Conservation (phyloP, 1,140 invertebrate genomes). For the Zaprionus taronus region DNA sequence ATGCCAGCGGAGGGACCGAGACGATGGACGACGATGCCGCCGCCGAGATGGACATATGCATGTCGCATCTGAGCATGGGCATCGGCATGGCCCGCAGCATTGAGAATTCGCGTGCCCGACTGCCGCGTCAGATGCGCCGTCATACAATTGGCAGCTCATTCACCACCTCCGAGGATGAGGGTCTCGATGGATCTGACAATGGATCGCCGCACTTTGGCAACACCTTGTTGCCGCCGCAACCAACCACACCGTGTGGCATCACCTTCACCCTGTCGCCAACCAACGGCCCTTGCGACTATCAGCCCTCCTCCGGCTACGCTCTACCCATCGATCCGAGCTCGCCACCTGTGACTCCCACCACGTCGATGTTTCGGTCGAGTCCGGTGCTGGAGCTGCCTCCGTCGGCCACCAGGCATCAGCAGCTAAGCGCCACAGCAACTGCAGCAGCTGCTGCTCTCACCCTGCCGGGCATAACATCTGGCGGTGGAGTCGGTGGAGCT, state of each 20-base stretch:
- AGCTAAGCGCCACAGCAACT: constrained; percentile 34
- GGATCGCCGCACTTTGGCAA: constrained; percentile 80
- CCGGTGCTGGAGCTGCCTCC: constrained; percentile 85
- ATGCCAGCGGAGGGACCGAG: constrained; percentile 29
- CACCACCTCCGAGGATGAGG: constrained; percentile 78
- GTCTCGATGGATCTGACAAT: constrained; percentile 68
- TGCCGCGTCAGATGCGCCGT: constrained; percentile 74
- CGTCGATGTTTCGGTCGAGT: constrained; percentile 55
- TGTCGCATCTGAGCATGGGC: constrained; percentile 62
- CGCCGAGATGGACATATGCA: constrained; percentile 73
- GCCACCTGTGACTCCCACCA: constrained; percentile 85
- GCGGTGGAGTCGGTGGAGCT: constrained; percentile 4
- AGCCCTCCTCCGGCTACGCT: constrained; percentile 68
- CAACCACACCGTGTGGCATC: constrained; percentile 86
- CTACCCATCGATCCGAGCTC: constrained; percentile 82
- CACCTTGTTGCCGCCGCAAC: constrained; percentile 65
- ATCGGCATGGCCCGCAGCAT: constrained; percentile 69
- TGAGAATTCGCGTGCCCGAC: constrained; percentile 65
- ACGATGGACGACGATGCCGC: constrained; percentile 69
- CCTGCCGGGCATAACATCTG: constrained; percentile 29
- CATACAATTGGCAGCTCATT: constrained; percentile 78
- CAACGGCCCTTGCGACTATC: constrained; percentile 69
- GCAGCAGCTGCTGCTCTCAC: constrained; percentile 24
- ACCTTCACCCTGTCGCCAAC: constrained; percentile 89
- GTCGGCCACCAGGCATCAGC: constrained; percentile 37